Conservation (phyloP, 2,113 vertebrate species). For the Pithys albifrons region DNA sequence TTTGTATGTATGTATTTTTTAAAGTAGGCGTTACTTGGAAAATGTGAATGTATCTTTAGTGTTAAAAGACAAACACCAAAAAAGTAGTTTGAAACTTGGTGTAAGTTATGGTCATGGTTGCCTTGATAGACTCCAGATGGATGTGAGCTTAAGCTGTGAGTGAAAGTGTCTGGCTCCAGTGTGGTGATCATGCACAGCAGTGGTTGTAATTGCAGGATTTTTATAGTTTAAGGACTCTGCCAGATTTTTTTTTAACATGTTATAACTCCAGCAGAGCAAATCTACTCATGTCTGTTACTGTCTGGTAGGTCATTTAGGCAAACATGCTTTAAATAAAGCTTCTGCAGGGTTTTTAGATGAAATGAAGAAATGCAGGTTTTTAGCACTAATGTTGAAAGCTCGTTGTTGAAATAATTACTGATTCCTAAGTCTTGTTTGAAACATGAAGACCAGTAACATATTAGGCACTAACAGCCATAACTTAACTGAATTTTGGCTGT, state of each 20-base stretch:
- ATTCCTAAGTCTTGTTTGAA: conserved; percentile 38
- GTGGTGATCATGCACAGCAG: conserved; percentile 84
- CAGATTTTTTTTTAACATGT: conserved; percentile 72
- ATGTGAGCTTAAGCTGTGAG: conserved; percentile 73
- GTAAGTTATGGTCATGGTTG: conserved; percentile 74
- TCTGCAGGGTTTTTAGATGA: conserved; percentile 52
- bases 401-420: conserved; percentile 37
- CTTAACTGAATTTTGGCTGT: conserved; percentile 38
- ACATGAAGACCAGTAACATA: not conserved
- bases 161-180: conserved; percentile 89
- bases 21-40: conserved; percentile 34
- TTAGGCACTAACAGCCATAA: not conserved
- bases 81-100: conserved; percentile 64
- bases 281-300: conserved; percentile 78
- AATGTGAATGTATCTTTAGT: conserved; percentile 63
- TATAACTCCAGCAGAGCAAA: conserved; percentile 81
- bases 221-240: conserved; percentile 80
- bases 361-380: conserved; percentile 66
- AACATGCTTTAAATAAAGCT: conserved; percentile 75
- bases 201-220: conserved; percentile 86
- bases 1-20: conserved; percentile 7
- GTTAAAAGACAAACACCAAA: conserved; percentile 70
- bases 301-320: conserved; percentile 82
- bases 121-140: conserved; percentile 97
- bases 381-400: conserved; percentile 35